Conservation (phyloP, 1,140 invertebrate genomes). For the Sweltsa coloradensis region DNA sequence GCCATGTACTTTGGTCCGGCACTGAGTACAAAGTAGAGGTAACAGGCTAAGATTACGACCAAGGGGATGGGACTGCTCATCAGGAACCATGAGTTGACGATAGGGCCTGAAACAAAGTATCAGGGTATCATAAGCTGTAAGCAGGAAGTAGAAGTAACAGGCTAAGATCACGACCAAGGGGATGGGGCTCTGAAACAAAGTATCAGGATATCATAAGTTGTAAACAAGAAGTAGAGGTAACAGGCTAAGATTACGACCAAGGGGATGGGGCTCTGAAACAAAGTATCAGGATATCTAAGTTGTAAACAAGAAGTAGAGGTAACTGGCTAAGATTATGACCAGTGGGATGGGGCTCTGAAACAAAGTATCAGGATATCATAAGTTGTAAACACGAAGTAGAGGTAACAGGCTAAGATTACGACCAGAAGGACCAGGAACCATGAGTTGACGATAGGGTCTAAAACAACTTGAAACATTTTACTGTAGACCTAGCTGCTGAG, state of each 20-base stretch:
- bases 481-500: no score
- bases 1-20: constrained; percentile 61
- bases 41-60: constrained; percentile 42
- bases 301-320: constrained; percentile 53
- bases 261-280: constrained; percentile 45
- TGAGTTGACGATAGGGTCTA: constrained; percentile 45
- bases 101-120: constrained; percentile 35
- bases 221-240: constrained; percentile 54
- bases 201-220: no score
- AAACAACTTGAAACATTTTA: no score
- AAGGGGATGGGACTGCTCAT: constrained; percentile 58
- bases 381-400: constrained; percentile 54
- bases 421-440: constrained; percentile 65
- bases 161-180: constrained; percentile 49
- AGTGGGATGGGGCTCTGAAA: constrained; percentile 55
- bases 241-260: constrained; percentile 44
- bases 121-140: no score
- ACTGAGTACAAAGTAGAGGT: constrained; percentile 51
- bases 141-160: constrained; percentile 49
- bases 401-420: constrained; percentile 42
- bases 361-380: no score
- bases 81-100: constrained; percentile 54
- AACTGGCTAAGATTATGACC: constrained; percentile 42
- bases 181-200: no score
- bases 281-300: no score